Evolutionary conservation across 2,888 invertebrate genomes (phyloP).

Genomic region (Schizaphis graminum): DNA sequence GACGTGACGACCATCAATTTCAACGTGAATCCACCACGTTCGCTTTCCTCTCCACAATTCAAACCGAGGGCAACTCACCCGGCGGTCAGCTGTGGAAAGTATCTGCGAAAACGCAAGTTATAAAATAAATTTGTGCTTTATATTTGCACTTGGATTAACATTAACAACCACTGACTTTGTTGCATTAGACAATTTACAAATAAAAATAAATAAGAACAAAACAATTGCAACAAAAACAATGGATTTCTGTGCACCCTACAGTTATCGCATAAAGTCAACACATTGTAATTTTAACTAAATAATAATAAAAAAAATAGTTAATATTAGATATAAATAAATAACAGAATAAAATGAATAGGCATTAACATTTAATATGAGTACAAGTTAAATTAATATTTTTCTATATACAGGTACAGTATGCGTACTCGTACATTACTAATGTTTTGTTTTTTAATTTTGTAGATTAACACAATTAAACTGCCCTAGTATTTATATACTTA

Average conservation of each 20-base stretch:
- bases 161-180: constrained; percentile 63
- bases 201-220: constrained; percentile 59
- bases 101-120: constrained; percentile 69
- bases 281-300: constrained; percentile 33
- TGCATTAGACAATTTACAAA: constrained; percentile 59
- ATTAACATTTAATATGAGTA: constrained; percentile 27
- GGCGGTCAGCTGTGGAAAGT: constrained; percentile 69
- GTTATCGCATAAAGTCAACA: constrained; percentile 54
- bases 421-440: background rate
- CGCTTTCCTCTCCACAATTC: constrained; percentile 67
- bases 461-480: background rate
- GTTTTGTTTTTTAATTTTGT: background rate
- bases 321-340: background rate
- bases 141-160: constrained; percentile 60
- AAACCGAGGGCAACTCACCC: constrained; percentile 67
- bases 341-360: background rate
- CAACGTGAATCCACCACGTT: constrained; percentile 64
- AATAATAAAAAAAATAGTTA: background rate
- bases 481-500: background rate
- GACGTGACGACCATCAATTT: constrained; percentile 62
- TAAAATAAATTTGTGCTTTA: constrained; percentile 63
- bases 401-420: background rate
- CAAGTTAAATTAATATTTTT: constrained; percentile 10
- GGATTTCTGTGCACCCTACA: constrained; percentile 64
- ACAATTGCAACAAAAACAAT: constrained; percentile 65